Evolutionary conservation across 2,797 vertebrate genomes (phyloP).

Genomic region (Notolabrus celidotus): DNA sequence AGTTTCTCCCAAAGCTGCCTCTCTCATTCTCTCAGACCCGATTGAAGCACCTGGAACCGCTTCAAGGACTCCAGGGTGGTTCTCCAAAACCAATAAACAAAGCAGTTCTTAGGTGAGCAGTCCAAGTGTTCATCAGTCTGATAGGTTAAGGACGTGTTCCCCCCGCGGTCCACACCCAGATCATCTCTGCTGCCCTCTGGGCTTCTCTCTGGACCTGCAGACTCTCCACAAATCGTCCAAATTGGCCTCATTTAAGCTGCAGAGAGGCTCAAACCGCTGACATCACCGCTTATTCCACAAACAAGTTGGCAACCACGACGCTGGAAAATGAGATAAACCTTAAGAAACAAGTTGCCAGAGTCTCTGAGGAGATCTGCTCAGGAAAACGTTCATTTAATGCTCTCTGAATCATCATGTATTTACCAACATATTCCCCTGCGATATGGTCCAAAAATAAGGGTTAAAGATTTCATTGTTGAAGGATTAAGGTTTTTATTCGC

Average conservation of each 20-base stretch:
- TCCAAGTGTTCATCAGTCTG: slow-evolving; percentile 71
- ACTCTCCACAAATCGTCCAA: slow-evolving; percentile 29
- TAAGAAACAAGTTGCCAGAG: slow-evolving; percentile 43
- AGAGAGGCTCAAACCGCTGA: slow-evolving; percentile 38
- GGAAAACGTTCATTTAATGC: not conserved
- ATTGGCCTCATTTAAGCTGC: slow-evolving; percentile 25
- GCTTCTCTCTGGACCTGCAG: slow-evolving; percentile 5
- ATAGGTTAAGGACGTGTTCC: slow-evolving; percentile 64
- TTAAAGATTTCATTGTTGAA: not conserved
- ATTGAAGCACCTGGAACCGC: slow-evolving; percentile 72
- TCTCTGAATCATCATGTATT: not conserved
- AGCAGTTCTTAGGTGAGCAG: slow-evolving; percentile 50
- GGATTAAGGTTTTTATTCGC: not conserved
- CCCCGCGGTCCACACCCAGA: slow-evolving; percentile 58
- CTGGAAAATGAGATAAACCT: slow-evolving; percentile 52
- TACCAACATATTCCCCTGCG: not conserved
- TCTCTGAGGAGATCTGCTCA: slow-evolving; percentile 24
- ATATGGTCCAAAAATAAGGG: no score
- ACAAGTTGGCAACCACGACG: slow-evolving; percentile 26
- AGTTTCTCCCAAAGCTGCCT: slow-evolving; percentile 67
- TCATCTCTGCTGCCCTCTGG: slow-evolving; percentile 48
- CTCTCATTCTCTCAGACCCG: slow-evolving; percentile 47
- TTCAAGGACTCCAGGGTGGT: slow-evolving; percentile 71
- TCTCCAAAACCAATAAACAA: slow-evolving; percentile 78
- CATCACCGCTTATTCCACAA: slow-evolving; percentile 40